These are phyloP conservation scores for Grammomys dolichurus DNA, from an alignment of 2,113 vertebrate genomes.

Conservation along the genomic window DNA sequence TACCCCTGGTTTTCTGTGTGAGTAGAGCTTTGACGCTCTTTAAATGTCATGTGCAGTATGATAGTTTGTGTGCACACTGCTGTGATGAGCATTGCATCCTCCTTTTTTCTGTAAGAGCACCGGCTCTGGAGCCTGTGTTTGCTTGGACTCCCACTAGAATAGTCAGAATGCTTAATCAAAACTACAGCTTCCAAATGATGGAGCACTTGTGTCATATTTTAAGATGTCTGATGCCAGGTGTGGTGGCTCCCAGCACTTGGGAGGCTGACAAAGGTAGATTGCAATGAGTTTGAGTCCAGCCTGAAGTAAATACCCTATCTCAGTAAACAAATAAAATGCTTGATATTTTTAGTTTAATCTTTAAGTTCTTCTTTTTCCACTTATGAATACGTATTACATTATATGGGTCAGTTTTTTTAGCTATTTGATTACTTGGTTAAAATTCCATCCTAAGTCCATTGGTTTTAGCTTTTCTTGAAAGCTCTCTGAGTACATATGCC, in stretches of 20 bases:
- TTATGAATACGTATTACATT: slow-evolving; percentile 46
- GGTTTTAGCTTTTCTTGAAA: slow-evolving; percentile 49
- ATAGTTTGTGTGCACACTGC: background rate
- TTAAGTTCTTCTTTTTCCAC: slow-evolving; percentile 35
- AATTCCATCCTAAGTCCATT: slow-evolving; percentile 54
- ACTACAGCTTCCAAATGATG: background rate
- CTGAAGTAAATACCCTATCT: background rate
- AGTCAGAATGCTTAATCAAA: background rate
- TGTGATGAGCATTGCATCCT: background rate
- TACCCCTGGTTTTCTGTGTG: slow-evolving; percentile 6
- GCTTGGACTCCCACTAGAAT: background rate
- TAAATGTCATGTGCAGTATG: background rate
- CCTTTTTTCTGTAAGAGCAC: background rate
- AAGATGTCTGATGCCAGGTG: background rate
- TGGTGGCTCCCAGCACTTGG: background rate
- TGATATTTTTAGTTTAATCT: slow-evolving; percentile 46
- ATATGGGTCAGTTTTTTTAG: background rate
- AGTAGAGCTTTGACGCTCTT: background rate
- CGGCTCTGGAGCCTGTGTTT: background rate
- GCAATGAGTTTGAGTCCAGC: background rate
- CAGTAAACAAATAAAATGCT: background rate
- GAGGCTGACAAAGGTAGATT: background rate
- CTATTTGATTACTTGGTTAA: slow-evolving; percentile 66
- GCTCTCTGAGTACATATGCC: slow-evolving; percentile 13
- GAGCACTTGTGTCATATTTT: background rate